These are phyloP conservation scores for Hemibagrus wyckioides DNA, from an alignment of 2,113 vertebrate species.

Conservation along the genomic window DNA sequence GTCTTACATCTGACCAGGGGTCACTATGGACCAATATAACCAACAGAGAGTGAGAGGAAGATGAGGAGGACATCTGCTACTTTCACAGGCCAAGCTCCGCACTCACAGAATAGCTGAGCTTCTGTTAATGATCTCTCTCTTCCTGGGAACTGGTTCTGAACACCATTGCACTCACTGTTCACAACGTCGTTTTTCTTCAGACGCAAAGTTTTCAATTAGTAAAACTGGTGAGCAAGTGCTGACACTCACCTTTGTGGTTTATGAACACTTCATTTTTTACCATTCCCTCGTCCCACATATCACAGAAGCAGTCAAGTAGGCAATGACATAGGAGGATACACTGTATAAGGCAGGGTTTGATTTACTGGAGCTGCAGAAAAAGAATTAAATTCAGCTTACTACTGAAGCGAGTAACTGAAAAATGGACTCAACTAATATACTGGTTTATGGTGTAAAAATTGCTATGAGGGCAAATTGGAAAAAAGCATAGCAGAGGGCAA, in stretches of 20 bases:
- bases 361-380: neutral
- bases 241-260: slow-evolving; percentile 12
- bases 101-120: neutral
- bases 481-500: neutral
- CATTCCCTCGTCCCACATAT: neutral
- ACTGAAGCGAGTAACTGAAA: slow-evolving; percentile 15
- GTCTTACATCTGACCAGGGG: slow-evolving; percentile 19
- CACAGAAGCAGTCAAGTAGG: neutral
- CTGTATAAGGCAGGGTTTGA: slow-evolving; percentile 1
- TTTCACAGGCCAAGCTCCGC: slow-evolving; percentile 1
- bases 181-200: neutral
- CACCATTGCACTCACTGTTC: neutral
- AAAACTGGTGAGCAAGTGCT: slow-evolving; percentile 26
- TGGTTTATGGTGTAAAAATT: slow-evolving; percentile 7
- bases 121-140: slow-evolving; percentile 6
- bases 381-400: slow-evolving; percentile 21
- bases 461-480: neutral
- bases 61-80: slow-evolving; percentile 26
- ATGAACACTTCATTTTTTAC: slow-evolving; percentile 22
- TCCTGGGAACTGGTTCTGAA: neutral
- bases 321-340: too few relatives aligned
- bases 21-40: slow-evolving; percentile 33
- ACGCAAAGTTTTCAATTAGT: neutral
- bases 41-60: slow-evolving; percentile 8
- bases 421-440: slow-evolving; percentile 1